Evolutionary conservation across 2,888 invertebrate genomes (phyloP), one percentile per base, ranked within the genome.

Genomic region (Andrena marginata): DNA sequence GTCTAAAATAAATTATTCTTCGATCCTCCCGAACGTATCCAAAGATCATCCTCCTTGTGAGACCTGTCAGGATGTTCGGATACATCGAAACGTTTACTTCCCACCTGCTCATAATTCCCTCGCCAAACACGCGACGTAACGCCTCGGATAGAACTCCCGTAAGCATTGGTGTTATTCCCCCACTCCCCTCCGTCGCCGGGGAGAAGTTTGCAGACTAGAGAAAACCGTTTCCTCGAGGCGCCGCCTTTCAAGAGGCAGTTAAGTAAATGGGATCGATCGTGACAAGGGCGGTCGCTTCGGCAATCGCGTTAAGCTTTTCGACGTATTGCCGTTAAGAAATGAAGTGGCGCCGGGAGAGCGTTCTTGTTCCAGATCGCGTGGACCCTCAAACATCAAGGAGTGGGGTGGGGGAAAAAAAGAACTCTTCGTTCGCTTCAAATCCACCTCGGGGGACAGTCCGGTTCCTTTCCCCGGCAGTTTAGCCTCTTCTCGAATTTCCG

Each of bases 201-300:
- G 29, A 33, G 8, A 60, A 65, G 26, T 26, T 26, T 23, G 51
- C 20, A 63, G 31, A 64, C 35, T 51, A 62, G 64, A 56, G 67
- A 49, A 75, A 86, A 69, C 77, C 76, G 60, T 85, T 73, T 65
- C 42, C 73, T 48, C 42, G 26, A 76, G 62, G 74, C 31, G 70
- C 33, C 42, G 73, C 48, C 64, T 76, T 78, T 76, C 80, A 78
- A 84, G 80, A 75, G 82, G 77, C 82, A 82, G 87, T 87, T 88
- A 88, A 89, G 86, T 88, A 87, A 87, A 87, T 86, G 87, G 88
- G 75, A 87, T 87, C 78, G 88, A 78, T 83, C 79, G 77, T 72
- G 82, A 77, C 77, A 80, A 79, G 83, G 70, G 42, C 74, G 77
- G 70, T 77, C 64, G 77, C 76, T 63, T 69, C 59, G 77, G 56